Evolutionary conservation across 2,797 vertebrate species (phyloP).

Genomic region (Catharus ustulatus): DNA sequence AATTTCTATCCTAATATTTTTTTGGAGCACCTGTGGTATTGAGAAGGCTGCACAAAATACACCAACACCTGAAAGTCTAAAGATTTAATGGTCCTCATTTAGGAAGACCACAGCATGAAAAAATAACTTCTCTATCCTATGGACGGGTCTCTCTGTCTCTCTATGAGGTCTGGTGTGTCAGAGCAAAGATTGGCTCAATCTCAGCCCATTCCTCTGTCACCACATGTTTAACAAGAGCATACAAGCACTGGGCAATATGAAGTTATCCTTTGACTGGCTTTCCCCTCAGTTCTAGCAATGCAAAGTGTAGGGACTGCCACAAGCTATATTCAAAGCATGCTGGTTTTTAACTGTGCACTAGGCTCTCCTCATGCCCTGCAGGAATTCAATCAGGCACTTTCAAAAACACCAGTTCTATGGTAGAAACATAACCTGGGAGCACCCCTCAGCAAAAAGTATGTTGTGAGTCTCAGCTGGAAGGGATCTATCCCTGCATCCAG

Average conservation of each 20-base stretch:
- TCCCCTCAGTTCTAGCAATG: neutral
- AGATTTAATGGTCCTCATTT: neutral
- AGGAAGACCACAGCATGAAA: neutral
- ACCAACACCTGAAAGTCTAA: neutral
- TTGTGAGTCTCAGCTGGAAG: neutral
- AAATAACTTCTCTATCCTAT: neutral
- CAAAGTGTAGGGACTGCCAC: neutral
- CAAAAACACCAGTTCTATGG: neutral
- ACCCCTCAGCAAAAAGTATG: neutral
- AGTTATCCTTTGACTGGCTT: neutral
- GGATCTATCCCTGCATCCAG: neutral
- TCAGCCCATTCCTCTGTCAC: neutral
- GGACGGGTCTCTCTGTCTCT: neutral
- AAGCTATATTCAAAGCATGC: neutral
- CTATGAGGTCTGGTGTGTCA: neutral
- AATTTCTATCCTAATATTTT: neutral
- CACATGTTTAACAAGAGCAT: neutral
- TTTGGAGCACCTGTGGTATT: neutral
- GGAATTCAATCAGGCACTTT: neutral
- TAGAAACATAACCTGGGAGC: neutral
- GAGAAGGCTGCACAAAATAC: neutral
- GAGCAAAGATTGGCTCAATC: neutral
- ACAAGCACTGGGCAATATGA: neutral
- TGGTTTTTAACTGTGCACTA: neutral
- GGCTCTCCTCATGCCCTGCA: neutral